Evolutionary conservation across 2,113 vertebrate genomes (phyloP), one percentile per base, ranked within the genome.

Genomic region (Poeciliopsis prolifica): DNA sequence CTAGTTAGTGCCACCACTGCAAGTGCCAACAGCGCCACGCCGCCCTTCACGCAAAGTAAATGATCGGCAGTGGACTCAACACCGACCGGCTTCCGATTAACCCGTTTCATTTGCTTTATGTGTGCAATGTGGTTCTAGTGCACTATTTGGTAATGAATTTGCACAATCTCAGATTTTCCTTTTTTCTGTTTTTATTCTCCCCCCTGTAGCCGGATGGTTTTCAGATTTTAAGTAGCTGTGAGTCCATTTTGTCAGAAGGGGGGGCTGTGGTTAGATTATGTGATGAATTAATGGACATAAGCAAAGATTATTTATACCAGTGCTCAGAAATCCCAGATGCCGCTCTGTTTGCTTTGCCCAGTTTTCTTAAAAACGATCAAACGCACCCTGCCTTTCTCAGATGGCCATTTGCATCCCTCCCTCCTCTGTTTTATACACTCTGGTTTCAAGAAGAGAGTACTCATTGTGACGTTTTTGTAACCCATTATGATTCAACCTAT

Each of bases 1-100:
- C 95, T 96, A 75, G 96, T 97, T 81, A 94, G 97, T 95, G 96
- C 96, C 95, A 96, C 96, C 66, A 94, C 97, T 92, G 96, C 97
- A 83, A 96, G 96, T 95, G 97, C 96, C 96, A 97, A 95, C 93
- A 97, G 96, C 4, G 91, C 94, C 88, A 95, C 96, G 0, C 94
- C 96, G 5, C 96, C 96, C 72, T 98, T 98, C 84, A 95, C 95
- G 87, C 95, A 94, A 93, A 96, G 91, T 94, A 92, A 95, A 95
- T 96, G 96, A 95, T 79, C 68, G 40, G 81, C 73, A 71, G 80
- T 29, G 33, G 88, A 74, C 87, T 89, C 86, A 37, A 70, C 72
- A 65, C 15, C 13, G 44, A 40, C 81, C 70, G 75, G 82, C 80
- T 68, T 31, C 69, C 22, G 68, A 72, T 66, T 61, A 63, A 83